A percentile compares a stretch with the other conserved stretches of the same genome.
These are phyloP conservation scores for Acanthosoma haemorrhoidale DNA, from an alignment of 2,888 invertebrate genomes.

Conservation along the genomic window DNA sequence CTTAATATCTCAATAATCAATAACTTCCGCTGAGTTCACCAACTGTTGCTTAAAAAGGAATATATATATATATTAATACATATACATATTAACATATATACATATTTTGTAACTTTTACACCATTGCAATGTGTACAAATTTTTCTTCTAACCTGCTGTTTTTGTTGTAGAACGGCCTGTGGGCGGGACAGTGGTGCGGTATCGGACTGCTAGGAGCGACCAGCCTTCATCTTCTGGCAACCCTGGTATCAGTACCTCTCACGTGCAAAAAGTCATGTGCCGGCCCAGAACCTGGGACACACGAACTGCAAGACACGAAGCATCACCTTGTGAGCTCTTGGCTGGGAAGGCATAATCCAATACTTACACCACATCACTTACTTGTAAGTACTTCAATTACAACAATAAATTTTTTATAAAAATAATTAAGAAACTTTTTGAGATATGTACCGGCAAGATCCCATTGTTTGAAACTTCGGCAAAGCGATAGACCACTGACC, in stretches of 20 bases:
- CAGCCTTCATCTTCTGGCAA: constrained; percentile 34
- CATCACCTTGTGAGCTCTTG: constrained; percentile 35
- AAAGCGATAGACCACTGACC: too few species aligned
- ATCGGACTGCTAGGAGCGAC: constrained; percentile 35
- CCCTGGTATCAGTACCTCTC: constrained; percentile 34
- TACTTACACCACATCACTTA: constrained; percentile 33
- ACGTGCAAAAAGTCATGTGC: constrained; percentile 32
- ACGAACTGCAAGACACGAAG: constrained; percentile 33
- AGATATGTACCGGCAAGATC: not conserved
- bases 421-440: not conserved
- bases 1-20: too few species aligned
- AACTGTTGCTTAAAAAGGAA: too few species aligned
- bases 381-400: constrained; percentile 19
- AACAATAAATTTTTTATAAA: not conserved
- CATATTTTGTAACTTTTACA: too few species aligned
- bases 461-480: too few species aligned
- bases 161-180: constrained; percentile 32
- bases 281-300: not conserved
- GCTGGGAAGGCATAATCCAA: constrained; percentile 33
- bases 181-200: constrained; percentile 38
- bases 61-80: too few species aligned
- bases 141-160: too few species aligned
- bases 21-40: too few species aligned
- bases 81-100: too few species aligned
- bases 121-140: too few species aligned